Conservation (phyloP, 2,113 vertebrate genomes). For the Tragelaphus scriptus region DNA sequence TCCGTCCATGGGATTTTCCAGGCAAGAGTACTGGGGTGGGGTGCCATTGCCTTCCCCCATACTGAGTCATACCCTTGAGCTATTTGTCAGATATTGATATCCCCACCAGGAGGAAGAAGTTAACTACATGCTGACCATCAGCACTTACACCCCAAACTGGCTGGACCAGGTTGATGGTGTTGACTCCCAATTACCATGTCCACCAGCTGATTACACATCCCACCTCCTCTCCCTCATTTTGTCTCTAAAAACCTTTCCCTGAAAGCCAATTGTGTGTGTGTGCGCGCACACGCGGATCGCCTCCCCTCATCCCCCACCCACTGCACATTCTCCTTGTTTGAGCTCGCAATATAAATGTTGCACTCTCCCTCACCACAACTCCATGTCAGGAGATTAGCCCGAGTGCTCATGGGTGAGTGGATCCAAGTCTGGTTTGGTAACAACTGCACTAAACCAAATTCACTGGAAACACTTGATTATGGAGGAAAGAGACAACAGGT, state of each 20-base stretch:
- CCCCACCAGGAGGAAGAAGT: neutral
- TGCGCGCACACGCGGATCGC: fast-evolving
- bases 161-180: neutral
- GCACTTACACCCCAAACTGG: neutral
- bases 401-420: fast-evolving
- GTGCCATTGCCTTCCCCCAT: too few species aligned
- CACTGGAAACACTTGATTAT: neutral
- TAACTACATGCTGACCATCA: neutral
- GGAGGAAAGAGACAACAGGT: neutral
- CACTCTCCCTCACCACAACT: neutral
- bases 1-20: too few species aligned
- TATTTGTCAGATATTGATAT: neutral
- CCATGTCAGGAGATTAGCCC: neutral
- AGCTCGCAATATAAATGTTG: neutral
- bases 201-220: neutral
- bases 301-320: neutral
- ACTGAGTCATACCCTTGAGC: neutral
- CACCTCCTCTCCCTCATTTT: neutral
- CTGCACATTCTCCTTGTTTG: neutral
- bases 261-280: neutral
- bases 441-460: neutral
- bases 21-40: too few species aligned
- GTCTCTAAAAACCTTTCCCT: neutral
- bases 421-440: neutral
- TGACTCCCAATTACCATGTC: neutral